Percentiles rank a stretch among this genome's conserved stretches.
Conservation (phyloP, 2,888 invertebrate species). For the Patella pellucida region DNA sequence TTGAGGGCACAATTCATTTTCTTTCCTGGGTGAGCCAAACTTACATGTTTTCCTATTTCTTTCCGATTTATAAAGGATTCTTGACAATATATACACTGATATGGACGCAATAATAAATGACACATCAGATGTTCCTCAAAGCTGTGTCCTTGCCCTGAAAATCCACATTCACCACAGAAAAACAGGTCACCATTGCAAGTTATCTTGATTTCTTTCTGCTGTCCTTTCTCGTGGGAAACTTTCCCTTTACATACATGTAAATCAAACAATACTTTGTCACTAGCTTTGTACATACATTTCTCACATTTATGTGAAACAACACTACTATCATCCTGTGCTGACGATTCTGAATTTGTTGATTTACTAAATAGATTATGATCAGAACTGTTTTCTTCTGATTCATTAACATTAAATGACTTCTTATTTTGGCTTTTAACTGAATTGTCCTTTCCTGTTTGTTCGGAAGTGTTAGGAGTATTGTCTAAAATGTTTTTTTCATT, state of each 20-base stretch:
- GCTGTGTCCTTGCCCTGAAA: constrained; percentile 30
- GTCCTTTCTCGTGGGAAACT: neutral
- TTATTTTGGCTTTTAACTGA: too few relatives aligned
- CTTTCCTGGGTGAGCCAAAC: constrained; percentile 33
- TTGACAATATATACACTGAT: constrained; percentile 42
- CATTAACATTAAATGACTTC: too few relatives aligned
- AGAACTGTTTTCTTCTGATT: too few relatives aligned
- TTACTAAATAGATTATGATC: too few relatives aligned
- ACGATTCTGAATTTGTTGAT: too few relatives aligned
- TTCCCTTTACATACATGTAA: neutral
- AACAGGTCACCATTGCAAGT: constrained; percentile 20
- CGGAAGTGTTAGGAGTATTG: too few relatives aligned
- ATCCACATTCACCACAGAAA: constrained; percentile 37
- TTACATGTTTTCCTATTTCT: constrained; percentile 37
- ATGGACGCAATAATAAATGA: constrained; percentile 39
- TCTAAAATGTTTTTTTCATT: too few relatives aligned
- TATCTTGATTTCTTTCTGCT: neutral
- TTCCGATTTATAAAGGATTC: constrained; percentile 40
- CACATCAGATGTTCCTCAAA: constrained; percentile 46
- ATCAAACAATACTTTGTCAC: neutral
- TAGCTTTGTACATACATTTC: neutral
- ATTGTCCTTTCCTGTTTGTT: neutral
- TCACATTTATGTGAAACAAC: neutral
- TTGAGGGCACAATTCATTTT: constrained; percentile 42
- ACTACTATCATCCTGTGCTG: too few relatives aligned